Evolutionary conservation across 2,888 invertebrate species (phyloP).

Genomic region (Onchidella celtica): DNA sequence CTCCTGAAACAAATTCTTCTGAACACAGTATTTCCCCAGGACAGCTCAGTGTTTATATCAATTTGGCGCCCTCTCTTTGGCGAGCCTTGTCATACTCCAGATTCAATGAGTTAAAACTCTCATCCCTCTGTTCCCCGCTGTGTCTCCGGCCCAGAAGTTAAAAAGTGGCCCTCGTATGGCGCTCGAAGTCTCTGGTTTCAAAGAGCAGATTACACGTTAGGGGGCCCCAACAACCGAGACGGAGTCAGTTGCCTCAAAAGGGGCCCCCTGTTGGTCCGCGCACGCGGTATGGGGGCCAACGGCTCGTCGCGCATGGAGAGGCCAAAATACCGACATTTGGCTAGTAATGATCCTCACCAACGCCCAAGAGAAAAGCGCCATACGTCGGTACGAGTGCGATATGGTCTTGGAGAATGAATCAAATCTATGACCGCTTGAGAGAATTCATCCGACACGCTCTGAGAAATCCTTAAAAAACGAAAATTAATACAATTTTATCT

Average conservation of each 20-base stretch:
- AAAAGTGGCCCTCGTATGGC: conserved; percentile 12
- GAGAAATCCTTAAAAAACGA: background rate
- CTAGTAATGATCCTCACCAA: background rate
- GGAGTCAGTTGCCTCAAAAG: conserved; percentile 27
- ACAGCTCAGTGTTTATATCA: too few species aligned
- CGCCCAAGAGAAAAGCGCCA: too few species aligned
- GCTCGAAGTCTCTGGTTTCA: conserved; percentile 34
- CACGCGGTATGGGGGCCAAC: conserved; percentile 25
- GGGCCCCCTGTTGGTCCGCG: conserved; percentile 37
- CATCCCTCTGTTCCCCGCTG: background rate
- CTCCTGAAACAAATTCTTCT: too few species aligned
- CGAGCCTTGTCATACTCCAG: too few species aligned
- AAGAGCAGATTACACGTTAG: conserved; percentile 36
- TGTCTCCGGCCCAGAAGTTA: conserved; percentile 10
- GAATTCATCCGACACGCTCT: background rate
- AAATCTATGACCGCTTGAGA: background rate
- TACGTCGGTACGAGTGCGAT: too few species aligned
- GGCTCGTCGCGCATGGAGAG: background rate
- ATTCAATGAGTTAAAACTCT: too few species aligned
- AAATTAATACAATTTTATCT: background rate
- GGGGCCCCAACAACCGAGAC: conserved; percentile 21
- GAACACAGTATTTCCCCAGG: too few species aligned
- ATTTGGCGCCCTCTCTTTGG: too few species aligned
- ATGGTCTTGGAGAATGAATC: background rate
- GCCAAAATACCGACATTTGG: background rate